These are phyloP conservation scores for Limosa lapponica DNA, from an alignment of 2,797 vertebrate species.

Conservation along the genomic window DNA sequence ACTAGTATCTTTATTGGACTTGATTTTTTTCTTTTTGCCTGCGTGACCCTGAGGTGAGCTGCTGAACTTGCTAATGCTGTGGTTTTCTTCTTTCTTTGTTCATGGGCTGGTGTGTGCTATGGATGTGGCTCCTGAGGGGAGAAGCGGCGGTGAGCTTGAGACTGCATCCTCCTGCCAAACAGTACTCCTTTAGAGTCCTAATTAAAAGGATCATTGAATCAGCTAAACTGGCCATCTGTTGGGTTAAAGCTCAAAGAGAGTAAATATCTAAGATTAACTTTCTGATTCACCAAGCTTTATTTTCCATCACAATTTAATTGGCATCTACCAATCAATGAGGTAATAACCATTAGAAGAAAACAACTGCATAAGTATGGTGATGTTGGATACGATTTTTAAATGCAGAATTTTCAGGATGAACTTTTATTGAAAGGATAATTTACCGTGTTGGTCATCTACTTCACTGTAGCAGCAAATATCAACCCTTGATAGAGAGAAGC, in stretches of 20 bases:
- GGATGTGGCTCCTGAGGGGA: accelerated
- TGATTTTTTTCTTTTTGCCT: not conserved
- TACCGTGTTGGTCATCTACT: not conserved
- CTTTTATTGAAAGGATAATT: not conserved
- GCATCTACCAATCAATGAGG: not conserved
- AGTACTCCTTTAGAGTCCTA: not conserved
- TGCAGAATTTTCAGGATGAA: not conserved
- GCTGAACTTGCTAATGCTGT: not conserved
- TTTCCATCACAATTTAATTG: not conserved
- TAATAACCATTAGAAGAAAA: not conserved
- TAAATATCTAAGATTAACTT: not conserved
- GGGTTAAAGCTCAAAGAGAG: not conserved
- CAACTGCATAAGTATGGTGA: not conserved
- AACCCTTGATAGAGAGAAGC: not conserved
- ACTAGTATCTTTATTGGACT: not conserved
- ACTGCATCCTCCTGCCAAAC: not conserved
- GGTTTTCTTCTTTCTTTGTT: not conserved
- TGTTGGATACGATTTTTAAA: not conserved
- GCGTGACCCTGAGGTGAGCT: not conserved
- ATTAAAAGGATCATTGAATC: not conserved
- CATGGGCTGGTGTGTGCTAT: accelerated
- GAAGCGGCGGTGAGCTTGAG: not conserved
- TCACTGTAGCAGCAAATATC: not conserved
- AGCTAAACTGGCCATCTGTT: not conserved
- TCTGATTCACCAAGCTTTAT: not conserved